Percentiles rank a stretch among this genome's conserved stretches.
Evolutionary conservation across 2,113 vertebrate species (phyloP).

Genomic region (Poecilia latipinna): DNA sequence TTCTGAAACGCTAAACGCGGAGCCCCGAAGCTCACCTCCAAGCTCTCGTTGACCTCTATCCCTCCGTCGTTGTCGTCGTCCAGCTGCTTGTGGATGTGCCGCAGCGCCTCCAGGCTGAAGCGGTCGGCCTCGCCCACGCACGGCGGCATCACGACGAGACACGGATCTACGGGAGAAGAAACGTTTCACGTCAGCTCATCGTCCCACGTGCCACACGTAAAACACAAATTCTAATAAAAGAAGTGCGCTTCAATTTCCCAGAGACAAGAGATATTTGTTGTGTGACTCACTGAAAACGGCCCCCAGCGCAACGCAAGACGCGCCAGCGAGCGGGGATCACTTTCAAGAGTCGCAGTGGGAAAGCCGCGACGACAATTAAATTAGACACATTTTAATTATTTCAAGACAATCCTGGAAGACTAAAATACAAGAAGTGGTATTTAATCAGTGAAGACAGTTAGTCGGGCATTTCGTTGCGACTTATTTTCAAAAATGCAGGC

Average conservation of each 20-base stretch:
- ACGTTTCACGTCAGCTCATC: background rate
- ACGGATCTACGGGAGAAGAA: constrained; percentile 83
- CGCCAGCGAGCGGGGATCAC: background rate
- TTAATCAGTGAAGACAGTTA: background rate
- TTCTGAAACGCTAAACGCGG: background rate
- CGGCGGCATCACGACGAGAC: constrained; percentile 87
- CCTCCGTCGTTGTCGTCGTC: constrained; percentile 98
- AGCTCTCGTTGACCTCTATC: constrained; percentile 97
- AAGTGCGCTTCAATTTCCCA: background rate
- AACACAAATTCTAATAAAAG: too few species aligned
- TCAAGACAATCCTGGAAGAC: background rate
- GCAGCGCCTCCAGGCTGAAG: constrained; percentile 93
- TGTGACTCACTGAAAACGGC: background rate
- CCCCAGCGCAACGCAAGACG: background rate
- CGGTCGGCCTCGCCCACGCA: constrained; percentile 93
- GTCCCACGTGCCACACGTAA: too few species aligned
- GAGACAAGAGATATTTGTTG: background rate
- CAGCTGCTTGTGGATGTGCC: constrained; percentile 97
- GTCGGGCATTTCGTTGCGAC: background rate
- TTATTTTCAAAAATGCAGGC: background rate
- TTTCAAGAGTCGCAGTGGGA: background rate
- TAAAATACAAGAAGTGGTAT: background rate
- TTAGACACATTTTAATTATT: background rate
- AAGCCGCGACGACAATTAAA: background rate
- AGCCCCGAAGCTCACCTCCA: constrained; percentile 85